A percentile compares a stretch with the other conserved stretches of the same genome.
phyloP scores from a whole-genome alignment of 2,797 vertebrate genomes.

The Streptopelia turtur region DNA sequence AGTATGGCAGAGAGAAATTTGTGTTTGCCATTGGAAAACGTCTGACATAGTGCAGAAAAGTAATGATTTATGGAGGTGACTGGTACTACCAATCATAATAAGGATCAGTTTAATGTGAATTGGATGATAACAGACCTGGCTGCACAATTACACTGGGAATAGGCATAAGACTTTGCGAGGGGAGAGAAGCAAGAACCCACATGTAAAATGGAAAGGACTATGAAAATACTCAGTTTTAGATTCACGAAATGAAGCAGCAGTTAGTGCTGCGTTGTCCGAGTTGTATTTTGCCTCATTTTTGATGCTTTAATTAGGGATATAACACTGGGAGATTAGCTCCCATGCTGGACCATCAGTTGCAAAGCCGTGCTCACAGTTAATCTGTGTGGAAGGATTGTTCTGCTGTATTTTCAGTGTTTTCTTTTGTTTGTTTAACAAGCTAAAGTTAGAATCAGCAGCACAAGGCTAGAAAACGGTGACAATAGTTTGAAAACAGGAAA shows the following conservation, averaged over 20 bases:
- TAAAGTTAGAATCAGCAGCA: constrained; percentile 85
- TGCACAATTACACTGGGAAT: neutral
- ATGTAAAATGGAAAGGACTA: neutral
- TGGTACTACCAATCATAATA: neutral
- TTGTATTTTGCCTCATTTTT: neutral
- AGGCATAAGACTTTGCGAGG: neutral
- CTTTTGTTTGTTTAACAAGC: constrained; percentile 81
- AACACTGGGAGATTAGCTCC: neutral
- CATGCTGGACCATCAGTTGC: neutral
- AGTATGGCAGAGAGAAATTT: neutral
- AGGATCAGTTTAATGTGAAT: neutral
- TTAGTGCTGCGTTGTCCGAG: neutral
- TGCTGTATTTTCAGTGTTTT: constrained; percentile 70
- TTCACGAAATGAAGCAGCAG: neutral
- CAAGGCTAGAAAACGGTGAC: constrained; percentile 86
- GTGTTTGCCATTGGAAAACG: neutral
- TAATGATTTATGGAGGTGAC: neutral
- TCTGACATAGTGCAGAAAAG: neutral
- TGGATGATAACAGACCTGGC: neutral
- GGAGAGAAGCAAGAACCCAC: neutral
- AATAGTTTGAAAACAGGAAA: constrained; percentile 99
- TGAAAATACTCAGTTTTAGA: neutral
- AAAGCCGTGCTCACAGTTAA: neutral
- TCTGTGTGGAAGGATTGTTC: constrained; percentile 47
- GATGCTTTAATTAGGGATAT: neutral